These are phyloP conservation scores for Ctenicera cuprea DNA, from an alignment of 2,888 invertebrate species.

Conservation along the genomic window DNA sequence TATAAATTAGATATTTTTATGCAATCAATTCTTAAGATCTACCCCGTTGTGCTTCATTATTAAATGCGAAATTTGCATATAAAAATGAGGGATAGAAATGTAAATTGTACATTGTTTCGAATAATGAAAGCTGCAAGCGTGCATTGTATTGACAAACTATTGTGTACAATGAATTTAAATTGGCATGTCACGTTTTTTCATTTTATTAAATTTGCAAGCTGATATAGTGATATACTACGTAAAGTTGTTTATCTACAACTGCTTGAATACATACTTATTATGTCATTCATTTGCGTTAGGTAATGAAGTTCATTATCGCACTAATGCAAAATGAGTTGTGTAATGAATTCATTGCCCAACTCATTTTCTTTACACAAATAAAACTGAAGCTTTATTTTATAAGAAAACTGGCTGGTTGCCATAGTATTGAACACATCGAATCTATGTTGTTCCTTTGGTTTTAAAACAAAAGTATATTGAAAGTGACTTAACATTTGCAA, in stretches of 20 bases:
- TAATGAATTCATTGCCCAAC: no score
- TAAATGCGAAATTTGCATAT: slow-evolving; percentile 36
- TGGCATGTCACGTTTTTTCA: not conserved
- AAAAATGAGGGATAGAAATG: slow-evolving; percentile 34
- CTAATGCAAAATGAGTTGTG: no score
- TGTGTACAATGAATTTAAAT: slow-evolving; percentile 33
- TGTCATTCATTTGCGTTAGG: no score
- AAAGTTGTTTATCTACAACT: not conserved
- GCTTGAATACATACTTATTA: no score
- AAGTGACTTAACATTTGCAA: no score
- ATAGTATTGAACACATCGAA: no score
- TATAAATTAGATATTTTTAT: slow-evolving; percentile 28
- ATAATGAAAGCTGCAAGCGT: slow-evolving; percentile 39
- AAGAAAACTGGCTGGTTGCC: no score
- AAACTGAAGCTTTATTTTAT: no score
- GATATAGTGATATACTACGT: not conserved
- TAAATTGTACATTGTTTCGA: slow-evolving; percentile 42
- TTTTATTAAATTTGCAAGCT: not conserved
- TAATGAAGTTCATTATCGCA: no score
- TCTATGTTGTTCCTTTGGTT: no score
- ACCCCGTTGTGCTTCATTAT: slow-evolving; percentile 21
- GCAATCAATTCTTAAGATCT: slow-evolving; percentile 20
- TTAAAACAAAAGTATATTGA: no score
- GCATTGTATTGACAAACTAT: slow-evolving; percentile 43
- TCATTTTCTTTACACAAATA: no score